Base-by-base conservation (phyloP, 2,888 invertebrate species). In the Cheilosia vernalis region DNA sequence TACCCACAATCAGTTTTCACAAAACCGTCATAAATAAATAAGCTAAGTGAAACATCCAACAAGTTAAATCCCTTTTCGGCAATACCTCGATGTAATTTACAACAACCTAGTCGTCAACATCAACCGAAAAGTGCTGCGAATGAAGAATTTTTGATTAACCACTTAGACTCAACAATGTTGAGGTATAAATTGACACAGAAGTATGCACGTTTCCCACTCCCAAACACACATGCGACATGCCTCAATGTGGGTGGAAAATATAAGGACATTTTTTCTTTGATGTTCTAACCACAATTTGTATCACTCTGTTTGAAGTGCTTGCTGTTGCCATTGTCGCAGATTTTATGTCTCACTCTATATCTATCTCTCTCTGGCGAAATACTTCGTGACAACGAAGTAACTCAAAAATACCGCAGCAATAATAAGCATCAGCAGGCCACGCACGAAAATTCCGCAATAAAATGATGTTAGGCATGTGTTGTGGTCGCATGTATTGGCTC, bases 101-200 rank as follows among this genome's bases (percentile, higher is more conserved):
- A 67, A 60, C 66, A 51, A 30, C 51, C 44, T 56, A 47, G 40
- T 40, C 42, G 19, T 66, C 37, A 58, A 56, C 58, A 76, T 64
- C 66, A 67, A 60, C 60, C 72, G 72, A 61, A 33, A 60, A 83
- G 77, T 67, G 72, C 53, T 64, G 67, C 60, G 60, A 78, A 78
- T 78, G 78, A 78, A 58, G 83, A 83, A 83, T 83, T 83, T 83
- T 83, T 83, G 83, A 83, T 83, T 78, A 83, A 83, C 83, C 83
- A 78, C 83, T 78, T 78, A 51, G 51, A 51, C 51, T 5, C 24
- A 73, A 69, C 73, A 83, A 78, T 40, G 27, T 82, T 82, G 66
- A 47, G 77, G 77, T 82, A 70, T 24, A 66, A 77, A 53, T 51
- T 70, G 77, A 61, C 76, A 64, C 63, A 77, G 66, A 61, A 40